Evolutionary conservation across 2,797 vertebrate species (phyloP).

Genomic region (Psittacula echo): DNA sequence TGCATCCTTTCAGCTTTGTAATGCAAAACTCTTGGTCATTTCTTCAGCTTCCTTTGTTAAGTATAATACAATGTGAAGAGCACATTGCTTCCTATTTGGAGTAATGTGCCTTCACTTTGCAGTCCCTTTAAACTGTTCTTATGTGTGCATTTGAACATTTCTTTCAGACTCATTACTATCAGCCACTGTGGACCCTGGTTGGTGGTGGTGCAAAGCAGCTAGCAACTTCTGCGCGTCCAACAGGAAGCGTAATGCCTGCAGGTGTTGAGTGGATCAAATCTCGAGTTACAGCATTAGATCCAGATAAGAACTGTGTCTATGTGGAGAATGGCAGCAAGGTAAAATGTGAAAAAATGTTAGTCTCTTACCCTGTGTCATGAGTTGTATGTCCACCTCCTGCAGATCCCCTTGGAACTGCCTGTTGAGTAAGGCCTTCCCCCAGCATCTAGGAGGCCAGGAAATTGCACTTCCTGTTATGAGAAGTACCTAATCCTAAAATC

Average conservation of each 20-base stretch:
- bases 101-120: background rate
- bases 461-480: background rate
- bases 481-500: background rate
- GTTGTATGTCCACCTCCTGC: background rate
- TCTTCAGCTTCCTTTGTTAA: background rate
- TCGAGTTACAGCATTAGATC: constrained; percentile 86
- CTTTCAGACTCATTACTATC: constrained; percentile 93
- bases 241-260: constrained; percentile 85
- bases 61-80: background rate
- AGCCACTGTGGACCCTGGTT: constrained; percentile 96
- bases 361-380: background rate
- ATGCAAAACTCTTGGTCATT: background rate
- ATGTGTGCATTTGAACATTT: background rate
- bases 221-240: constrained; percentile 82
- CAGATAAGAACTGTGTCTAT: constrained; percentile 86
- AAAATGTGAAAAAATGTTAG: background rate
- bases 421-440: background rate
- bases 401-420: background rate
- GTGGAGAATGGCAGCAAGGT: constrained; percentile 87
- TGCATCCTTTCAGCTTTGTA: background rate
- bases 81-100: background rate
- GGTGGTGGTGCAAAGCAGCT: constrained; percentile 92
- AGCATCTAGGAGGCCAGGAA: background rate
- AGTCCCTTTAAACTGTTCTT: background rate
- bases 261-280: constrained; percentile 93